Base-by-base conservation (phyloP, 2,888 invertebrate genomes). In the Ichneumoninae sp. region DNA sequence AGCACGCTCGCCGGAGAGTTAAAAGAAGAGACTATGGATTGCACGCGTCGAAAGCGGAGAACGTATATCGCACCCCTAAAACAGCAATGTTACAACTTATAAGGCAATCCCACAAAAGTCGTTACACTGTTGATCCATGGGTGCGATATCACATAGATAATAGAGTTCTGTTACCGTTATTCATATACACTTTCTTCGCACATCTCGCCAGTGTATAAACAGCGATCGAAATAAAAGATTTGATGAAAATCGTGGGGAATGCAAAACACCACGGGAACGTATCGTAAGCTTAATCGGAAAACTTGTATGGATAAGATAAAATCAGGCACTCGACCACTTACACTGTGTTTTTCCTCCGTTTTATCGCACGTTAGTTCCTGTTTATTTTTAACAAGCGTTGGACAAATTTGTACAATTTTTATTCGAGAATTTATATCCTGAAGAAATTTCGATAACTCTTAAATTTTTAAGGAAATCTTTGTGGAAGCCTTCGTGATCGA, bases 21-120 rank as follows among this genome's bases (percentile, higher is more conserved):
- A 57, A 60, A 68, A 62, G 26, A 68, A 26, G 44, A 71, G 65
- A 52, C 69, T 26, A 16, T 36, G 36, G 71, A 66, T 30, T 71
- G 57, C 47, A 78, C 78, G 60, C 26, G 33, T 36, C 6, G 54
- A 54, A 54, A 26, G 47, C 66, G 44, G 57, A 47, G 47, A 54
- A 54, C 26, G 57, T 71, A 57, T 71, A 76, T 40, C 75, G 40
- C 3, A 16, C 4, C 16, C 4, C 44, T 47, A 47, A 47, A 47
- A 47, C 44, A 47, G 4, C 44, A 47, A 4, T 5, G 3, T 13
- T 3, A 47, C 44, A 16, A 47, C 44, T 3, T 47, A 16, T 47
- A 47, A 47, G 16, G 44, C 44, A 47, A 47, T 47, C 4, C 44
- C 44, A 16, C 16, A 47, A 47, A 4, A 16, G 13, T 4, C 16